These are phyloP conservation scores for Tyto alba DNA, from an alignment of 2,113 vertebrate genomes.

Conservation along the genomic window DNA sequence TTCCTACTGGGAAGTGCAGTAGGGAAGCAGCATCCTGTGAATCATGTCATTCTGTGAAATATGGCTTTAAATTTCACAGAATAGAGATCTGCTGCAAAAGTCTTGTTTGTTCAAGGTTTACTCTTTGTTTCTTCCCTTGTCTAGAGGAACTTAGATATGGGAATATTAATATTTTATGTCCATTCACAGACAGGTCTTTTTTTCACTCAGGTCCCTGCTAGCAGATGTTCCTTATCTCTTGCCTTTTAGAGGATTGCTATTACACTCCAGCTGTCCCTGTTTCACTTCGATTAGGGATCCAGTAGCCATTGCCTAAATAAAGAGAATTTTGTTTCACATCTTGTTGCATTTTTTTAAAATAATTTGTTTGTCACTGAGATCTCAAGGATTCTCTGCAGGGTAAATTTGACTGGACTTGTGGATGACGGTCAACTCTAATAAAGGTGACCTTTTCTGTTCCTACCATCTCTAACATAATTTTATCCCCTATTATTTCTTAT, in stretches of 20 bases:
- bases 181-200: conserved; percentile 37
- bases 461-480: background rate
- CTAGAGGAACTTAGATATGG: background rate
- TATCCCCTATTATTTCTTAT: background rate
- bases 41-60: background rate
- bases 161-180: conserved; percentile 54
- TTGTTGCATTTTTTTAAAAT: background rate
- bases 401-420: background rate
- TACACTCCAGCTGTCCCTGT: background rate
- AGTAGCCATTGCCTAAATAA: background rate
- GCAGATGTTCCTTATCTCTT: conserved; percentile 55
- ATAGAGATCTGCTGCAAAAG: background rate
- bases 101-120: background rate
- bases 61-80: background rate
- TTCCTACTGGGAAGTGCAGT: background rate
- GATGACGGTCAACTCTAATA: background rate
- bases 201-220: conserved; percentile 7
- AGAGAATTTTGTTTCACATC: background rate
- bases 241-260: background rate
- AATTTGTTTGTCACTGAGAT: background rate
- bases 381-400: background rate
- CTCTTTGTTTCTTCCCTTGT: conserved; percentile 8
- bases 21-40: background rate
- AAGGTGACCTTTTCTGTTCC: background rate
- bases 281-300: background rate